These are phyloP conservation scores for Netelia fuscicornis DNA, from an alignment of 2,888 invertebrate genomes.

Conservation along the genomic window DNA sequence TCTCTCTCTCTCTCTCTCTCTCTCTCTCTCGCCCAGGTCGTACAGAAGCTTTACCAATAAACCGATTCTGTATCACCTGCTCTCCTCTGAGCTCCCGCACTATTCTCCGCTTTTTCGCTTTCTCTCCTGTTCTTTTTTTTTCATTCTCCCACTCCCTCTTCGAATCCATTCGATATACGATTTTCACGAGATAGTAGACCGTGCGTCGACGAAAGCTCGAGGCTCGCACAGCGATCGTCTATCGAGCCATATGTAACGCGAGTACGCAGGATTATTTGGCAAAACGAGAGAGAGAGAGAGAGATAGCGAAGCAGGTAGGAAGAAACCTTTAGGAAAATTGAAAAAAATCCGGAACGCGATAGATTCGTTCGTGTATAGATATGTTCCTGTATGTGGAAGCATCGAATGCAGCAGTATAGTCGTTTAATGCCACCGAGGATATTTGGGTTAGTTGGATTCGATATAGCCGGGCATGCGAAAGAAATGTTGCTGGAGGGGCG, in stretches of 20 bases:
- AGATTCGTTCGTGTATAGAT: constrained; percentile 27
- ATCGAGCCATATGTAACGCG: constrained; percentile 25
- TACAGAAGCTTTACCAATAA: constrained; percentile 67
- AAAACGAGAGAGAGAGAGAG: constrained; percentile 20
- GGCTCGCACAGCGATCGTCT: constrained; percentile 46
- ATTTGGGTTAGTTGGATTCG: constrained; percentile 58
- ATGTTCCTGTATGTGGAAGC: not conserved
- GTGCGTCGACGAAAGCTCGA: constrained; percentile 50
- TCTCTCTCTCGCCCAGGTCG: constrained; percentile 50
- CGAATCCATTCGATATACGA: constrained; percentile 56
- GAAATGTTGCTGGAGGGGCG: constrained; percentile 12
- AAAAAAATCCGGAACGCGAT: constrained; percentile 38
- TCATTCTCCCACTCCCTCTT: constrained; percentile 10
- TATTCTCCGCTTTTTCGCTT: constrained; percentile 48
- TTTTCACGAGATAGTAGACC: constrained; percentile 59
- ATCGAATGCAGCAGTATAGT: constrained; percentile 23
- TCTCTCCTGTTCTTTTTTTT: constrained; percentile 30
- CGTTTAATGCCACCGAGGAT: constrained; percentile 50
- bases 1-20: not conserved
- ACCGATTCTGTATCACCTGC: constrained; percentile 67
- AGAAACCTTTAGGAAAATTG: constrained; percentile 58
- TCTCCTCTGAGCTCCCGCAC: constrained; percentile 47
- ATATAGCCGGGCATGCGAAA: constrained; percentile 23
- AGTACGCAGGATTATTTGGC: constrained; percentile 58
- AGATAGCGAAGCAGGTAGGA: constrained; percentile 27